A percentile compares a stretch with the other conserved stretches of the same genome.
phyloP scores from a whole-genome alignment of 2,113 vertebrate genomes.

The Phrynosoma blainvillii region DNA sequence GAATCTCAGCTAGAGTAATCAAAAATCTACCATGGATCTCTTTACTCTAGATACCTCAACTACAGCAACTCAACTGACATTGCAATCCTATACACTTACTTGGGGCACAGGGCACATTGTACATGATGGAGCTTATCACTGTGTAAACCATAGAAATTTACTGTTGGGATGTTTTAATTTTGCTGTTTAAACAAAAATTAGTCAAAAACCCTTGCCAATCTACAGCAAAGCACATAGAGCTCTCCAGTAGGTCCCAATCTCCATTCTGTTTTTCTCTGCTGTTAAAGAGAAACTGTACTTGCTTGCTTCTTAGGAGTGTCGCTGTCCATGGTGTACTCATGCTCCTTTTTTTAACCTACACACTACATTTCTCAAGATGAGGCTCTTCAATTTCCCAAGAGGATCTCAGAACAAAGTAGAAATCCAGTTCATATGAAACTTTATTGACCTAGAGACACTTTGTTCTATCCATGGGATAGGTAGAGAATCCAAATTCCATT shows the following conservation, averaged over 20 bases:
- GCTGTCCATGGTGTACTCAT: constrained; percentile 24
- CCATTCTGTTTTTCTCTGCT: too few species aligned
- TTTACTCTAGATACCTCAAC: too few species aligned
- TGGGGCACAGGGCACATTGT: too few species aligned
- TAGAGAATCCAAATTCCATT: neutral
- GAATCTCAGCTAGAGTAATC: too few species aligned
- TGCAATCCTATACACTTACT: too few species aligned
- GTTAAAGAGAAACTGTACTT: neutral
- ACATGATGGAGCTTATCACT: too few species aligned
- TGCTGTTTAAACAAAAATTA: too few species aligned
- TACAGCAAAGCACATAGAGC: neutral
- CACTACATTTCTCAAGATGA: neutral
- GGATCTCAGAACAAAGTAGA: neutral
- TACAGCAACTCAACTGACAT: too few species aligned
- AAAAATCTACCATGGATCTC: too few species aligned
- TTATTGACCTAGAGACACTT: neutral
- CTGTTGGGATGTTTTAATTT: too few species aligned
- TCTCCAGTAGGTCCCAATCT: neutral
- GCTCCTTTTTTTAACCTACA: neutral
- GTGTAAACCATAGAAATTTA: too few species aligned
- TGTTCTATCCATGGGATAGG: too few species aligned
- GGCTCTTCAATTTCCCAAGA: neutral
- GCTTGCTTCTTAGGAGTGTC: neutral
- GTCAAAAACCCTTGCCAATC: neutral
- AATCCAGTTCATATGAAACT: neutral